Evolutionary conservation across 2,113 vertebrate genomes (phyloP).

Genomic region (Suncus etruscus): DNA sequence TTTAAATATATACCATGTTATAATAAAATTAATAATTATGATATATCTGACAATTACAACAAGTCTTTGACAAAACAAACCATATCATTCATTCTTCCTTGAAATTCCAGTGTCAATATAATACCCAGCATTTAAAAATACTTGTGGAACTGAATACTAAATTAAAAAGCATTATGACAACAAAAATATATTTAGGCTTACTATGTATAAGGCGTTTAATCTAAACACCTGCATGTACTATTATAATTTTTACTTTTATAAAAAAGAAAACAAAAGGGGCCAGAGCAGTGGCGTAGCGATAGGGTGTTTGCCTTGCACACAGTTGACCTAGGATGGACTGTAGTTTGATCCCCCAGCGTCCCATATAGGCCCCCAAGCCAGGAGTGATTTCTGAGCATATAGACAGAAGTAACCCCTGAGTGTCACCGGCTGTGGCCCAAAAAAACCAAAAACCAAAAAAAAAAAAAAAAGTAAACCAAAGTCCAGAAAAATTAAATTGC

Average conservation of each 20-base stretch:
- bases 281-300: too few relatives aligned
- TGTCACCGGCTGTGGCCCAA: too few relatives aligned
- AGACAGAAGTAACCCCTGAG: too few relatives aligned
- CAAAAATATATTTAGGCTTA: constrained; percentile 50
- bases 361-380: too few relatives aligned
- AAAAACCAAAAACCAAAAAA: not conserved
- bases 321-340: too few relatives aligned
- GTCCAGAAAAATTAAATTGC: not conserved
- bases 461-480: constrained; percentile 55
- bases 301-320: too few relatives aligned
- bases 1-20: not conserved
- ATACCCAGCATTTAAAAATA: constrained; percentile 39
- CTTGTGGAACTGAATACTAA: constrained; percentile 37
- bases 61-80: constrained; percentile 21
- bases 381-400: too few relatives aligned
- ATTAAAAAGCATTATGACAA: constrained; percentile 46
- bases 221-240: constrained; percentile 7
- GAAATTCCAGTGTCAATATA: constrained; percentile 44
- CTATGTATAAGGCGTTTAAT: constrained; percentile 11
- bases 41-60: constrained; percentile 25
- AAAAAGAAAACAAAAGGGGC: constrained; percentile 36
- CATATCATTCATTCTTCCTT: constrained; percentile 53
- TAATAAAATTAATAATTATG: constrained; percentile 41
- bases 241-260: not conserved
- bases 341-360: too few relatives aligned